Conservation (phyloP, 2,113 vertebrate species). For the Falcunculus frontatus region DNA sequence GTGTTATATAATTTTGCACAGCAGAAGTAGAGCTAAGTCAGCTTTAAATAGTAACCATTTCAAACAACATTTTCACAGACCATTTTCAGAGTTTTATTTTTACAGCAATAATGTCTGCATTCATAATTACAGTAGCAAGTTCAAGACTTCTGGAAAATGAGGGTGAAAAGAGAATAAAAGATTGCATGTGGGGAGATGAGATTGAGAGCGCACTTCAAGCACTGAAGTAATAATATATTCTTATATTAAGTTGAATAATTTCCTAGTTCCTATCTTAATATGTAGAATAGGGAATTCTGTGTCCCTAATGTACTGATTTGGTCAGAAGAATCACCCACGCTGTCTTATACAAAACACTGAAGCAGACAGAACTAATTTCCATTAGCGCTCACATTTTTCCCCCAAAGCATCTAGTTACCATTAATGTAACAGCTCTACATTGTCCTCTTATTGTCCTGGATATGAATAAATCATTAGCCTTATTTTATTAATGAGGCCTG, state of each 20-base stretch:
- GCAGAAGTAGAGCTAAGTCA: conserved; percentile 6
- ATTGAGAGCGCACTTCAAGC: background rate
- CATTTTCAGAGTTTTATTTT: conserved; percentile 37
- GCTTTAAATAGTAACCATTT: conserved; percentile 41
- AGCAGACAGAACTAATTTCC: conserved; percentile 53
- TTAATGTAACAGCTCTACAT: conserved; percentile 53
- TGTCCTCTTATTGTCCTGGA: conserved; percentile 72
- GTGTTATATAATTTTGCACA: background rate
- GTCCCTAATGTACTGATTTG: conserved; percentile 48
- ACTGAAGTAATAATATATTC: conserved; percentile 30
- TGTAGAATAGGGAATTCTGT: conserved; percentile 40
- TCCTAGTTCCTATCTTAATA: conserved; percentile 33
- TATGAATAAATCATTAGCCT: conserved; percentile 77
- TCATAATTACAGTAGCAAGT: conserved; percentile 58
- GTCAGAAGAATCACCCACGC: conserved; percentile 37
- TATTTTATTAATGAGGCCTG: conserved; percentile 77
- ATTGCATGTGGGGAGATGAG: conserved; percentile 44
- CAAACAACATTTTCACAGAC: conserved; percentile 13
- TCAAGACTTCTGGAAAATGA: conserved; percentile 32
- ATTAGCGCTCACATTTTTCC: conserved; percentile 22
- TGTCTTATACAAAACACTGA: conserved; percentile 34
- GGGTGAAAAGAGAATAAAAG: conserved; percentile 57
- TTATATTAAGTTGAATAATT: conserved; percentile 39
- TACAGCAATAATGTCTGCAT: conserved; percentile 55
- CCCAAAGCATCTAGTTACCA: conserved; percentile 63